Percentiles rank a stretch among this genome's conserved stretches.
Evolutionary conservation across 2,888 invertebrate species (phyloP).

Genomic region (Sericinus montela): DNA sequence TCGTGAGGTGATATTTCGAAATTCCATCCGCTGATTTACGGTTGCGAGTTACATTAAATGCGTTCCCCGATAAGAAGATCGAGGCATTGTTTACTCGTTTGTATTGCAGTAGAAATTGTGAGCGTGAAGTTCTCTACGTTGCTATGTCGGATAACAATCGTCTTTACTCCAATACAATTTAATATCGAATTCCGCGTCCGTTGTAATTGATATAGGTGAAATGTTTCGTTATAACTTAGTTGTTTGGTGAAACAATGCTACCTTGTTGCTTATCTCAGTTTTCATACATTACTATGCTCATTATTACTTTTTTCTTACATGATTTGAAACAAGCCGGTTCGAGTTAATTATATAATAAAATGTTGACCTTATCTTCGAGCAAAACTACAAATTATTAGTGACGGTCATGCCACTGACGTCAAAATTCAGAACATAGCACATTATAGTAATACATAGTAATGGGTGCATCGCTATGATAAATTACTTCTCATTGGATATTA

Average conservation of each 20-base stretch:
- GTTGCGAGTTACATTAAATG: constrained; percentile 29
- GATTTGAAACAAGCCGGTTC: constrained; percentile 27
- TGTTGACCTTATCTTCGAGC: constrained; percentile 32
- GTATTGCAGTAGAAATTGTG: constrained; percentile 23
- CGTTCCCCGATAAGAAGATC: constrained; percentile 35
- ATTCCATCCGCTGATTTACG: constrained; percentile 38
- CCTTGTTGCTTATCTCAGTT: constrained; percentile 36
- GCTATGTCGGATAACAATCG: constrained; percentile 40
- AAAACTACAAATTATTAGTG: constrained; percentile 39
- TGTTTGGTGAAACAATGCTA: constrained; percentile 43
- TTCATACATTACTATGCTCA: constrained; percentile 30
- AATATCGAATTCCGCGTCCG: constrained; percentile 36
- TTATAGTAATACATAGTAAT: not conserved
- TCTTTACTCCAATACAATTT: constrained; percentile 35
- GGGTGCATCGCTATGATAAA: not conserved
- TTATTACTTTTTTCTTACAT: constrained; percentile 23
- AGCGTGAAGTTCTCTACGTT: constrained; percentile 27
- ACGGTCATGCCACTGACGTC: constrained; percentile 4
- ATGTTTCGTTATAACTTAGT: constrained; percentile 18
- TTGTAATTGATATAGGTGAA: constrained; percentile 27
- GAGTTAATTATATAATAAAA: constrained; percentile 27
- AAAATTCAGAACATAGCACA: too few species aligned
- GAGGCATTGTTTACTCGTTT: constrained; percentile 35
- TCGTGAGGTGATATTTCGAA: constrained; percentile 35
- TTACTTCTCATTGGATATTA: constrained; percentile 4